Conservation (phyloP, 2,797 vertebrate genomes). For the Buceros bicornis region DNA sequence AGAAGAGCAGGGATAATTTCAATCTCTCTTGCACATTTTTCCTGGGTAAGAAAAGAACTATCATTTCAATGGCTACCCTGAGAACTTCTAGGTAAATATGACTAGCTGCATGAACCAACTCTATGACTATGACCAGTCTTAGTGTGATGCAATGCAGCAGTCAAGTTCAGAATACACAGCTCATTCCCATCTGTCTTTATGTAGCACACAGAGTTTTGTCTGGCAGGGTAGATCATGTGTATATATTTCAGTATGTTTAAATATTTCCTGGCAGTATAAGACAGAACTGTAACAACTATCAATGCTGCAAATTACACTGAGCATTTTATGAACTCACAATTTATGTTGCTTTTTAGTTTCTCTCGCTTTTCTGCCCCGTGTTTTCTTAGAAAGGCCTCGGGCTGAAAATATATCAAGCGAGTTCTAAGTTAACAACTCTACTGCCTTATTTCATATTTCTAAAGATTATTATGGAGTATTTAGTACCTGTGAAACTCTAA, state of each 20-base stretch:
- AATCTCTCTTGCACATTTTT: neutral
- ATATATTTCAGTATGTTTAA: constrained; percentile 10
- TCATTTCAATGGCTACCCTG: neutral
- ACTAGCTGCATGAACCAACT: neutral
- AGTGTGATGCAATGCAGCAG: neutral
- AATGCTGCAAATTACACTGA: constrained; percentile 30
- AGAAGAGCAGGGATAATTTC: neutral
- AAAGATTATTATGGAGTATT: constrained; percentile 49
- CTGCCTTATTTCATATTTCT: constrained; percentile 58
- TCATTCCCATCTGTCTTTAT: neutral
- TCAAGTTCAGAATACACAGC: neutral
- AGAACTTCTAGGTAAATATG: neutral
- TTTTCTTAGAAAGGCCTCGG: constrained; percentile 49
- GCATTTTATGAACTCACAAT: constrained; percentile 53
- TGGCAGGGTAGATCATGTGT: neutral
- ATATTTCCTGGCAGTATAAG: neutral
- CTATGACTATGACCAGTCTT: neutral
- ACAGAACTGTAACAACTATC: constrained; percentile 16
- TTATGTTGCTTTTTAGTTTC: constrained; percentile 53
- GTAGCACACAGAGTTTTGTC: neutral
- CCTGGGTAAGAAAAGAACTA: neutral
- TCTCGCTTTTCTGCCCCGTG: constrained; percentile 50
- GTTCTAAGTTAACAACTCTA: constrained; percentile 52
- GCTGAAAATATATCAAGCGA: constrained; percentile 28
- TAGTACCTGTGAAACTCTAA: constrained; percentile 49